phyloP scores from a whole-genome alignment of 2,797 vertebrate genomes.

The Channallabes apus region DNA sequence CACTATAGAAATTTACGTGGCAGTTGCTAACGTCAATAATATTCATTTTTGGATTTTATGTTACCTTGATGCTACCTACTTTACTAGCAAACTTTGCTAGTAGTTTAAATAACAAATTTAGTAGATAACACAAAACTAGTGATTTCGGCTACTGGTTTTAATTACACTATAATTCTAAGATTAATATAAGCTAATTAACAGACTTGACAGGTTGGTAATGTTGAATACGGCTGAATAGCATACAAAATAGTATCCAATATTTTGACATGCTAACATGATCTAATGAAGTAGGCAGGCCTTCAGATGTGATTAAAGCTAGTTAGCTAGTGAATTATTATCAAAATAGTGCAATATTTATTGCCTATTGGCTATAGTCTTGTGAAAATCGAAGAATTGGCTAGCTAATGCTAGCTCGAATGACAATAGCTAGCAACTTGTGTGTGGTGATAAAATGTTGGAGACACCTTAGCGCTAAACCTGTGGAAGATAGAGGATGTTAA shows the following conservation, averaged over 20 bases:
- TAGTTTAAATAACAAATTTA: not conserved
- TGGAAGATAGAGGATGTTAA: not conserved
- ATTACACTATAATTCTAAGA: not conserved
- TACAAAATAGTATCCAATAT: not conserved
- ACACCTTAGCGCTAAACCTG: not conserved
- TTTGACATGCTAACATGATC: not conserved
- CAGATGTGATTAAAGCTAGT: not conserved
- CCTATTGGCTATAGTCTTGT: not conserved
- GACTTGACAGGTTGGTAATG: not conserved
- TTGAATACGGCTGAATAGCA: not conserved
- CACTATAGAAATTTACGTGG: not conserved
- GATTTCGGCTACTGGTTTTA: not conserved
- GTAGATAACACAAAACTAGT: not conserved
- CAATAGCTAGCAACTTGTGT: not conserved
- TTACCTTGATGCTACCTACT: not conserved
- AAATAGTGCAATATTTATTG: constrained; percentile 3
- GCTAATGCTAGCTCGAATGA: not conserved
- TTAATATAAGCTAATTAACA: not conserved
- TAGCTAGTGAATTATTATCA: not conserved
- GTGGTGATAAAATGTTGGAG: not conserved
- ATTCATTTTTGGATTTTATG: no score
- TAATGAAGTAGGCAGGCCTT: not conserved
- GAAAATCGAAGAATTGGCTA: not conserved
- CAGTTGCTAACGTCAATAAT: not conserved
- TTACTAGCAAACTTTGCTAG: not conserved